A percentile compares a stretch with the other conserved stretches of the same genome.
Evolutionary conservation across 2,888 invertebrate species (phyloP).

Genomic region (Drosophila borborema): DNA sequence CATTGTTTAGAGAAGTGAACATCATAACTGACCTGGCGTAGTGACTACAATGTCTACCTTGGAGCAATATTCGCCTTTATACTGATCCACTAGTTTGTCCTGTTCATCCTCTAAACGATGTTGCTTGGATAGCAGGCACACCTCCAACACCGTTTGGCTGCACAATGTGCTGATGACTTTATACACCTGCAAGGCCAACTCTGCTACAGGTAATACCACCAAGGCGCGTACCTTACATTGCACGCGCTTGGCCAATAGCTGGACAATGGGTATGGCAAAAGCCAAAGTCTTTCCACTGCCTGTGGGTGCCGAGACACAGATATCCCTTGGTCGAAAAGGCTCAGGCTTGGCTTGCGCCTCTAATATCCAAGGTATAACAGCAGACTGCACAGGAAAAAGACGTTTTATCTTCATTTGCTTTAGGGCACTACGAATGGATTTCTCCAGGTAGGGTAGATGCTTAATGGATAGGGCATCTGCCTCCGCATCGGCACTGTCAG

Average conservation of each 20-base stretch:
- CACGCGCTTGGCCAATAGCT: slow-evolving; percentile 88
- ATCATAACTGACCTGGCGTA: slow-evolving; percentile 89
- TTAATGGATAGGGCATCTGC: slow-evolving; percentile 84
- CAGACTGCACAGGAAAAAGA: slow-evolving; percentile 94
- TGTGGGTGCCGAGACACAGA: slow-evolving; percentile 98
- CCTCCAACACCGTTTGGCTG: slow-evolving; percentile 89
- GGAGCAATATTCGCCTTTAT: slow-evolving; percentile 83
- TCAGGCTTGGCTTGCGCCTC: slow-evolving; percentile 87
- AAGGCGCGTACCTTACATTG: slow-evolving; percentile 91
- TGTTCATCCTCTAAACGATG: slow-evolving; percentile 89
- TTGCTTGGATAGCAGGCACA: slow-evolving; percentile 90
- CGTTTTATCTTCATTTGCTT: slow-evolving; percentile 89
- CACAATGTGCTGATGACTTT: slow-evolving; percentile 92
- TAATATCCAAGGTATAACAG: slow-evolving; percentile 91
- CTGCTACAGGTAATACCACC: slow-evolving; percentile 96
- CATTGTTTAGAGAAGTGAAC: neutral
- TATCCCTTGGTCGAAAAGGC: slow-evolving; percentile 92
- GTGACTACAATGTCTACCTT: slow-evolving; percentile 94
- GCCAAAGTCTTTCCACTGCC: slow-evolving; percentile 99
- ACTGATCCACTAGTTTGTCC: slow-evolving; percentile 87
- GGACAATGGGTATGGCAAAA: slow-evolving; percentile 96
- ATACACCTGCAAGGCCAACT: slow-evolving; percentile 95
- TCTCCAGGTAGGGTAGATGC: slow-evolving; percentile 87
- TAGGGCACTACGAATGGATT: slow-evolving; percentile 88
- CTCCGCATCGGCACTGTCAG: slow-evolving; percentile 86